Conservation (phyloP, 2,797 vertebrate genomes). For the Prunella strophiata region DNA sequence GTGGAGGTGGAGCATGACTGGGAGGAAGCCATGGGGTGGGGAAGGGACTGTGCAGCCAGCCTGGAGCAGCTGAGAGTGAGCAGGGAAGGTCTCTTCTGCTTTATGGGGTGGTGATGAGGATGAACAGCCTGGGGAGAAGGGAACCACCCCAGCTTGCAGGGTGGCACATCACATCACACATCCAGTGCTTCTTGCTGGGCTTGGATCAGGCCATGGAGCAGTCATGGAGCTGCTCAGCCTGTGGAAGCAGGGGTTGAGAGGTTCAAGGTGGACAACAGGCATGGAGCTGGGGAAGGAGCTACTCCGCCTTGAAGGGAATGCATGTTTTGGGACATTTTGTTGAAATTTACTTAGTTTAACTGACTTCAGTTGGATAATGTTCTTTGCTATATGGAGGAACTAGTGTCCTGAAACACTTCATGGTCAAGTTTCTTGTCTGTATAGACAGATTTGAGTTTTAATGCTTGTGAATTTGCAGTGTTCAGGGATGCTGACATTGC, state of each 20-base stretch:
- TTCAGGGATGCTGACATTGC: not conserved
- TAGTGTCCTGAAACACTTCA: not conserved
- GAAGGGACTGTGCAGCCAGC: not conserved
- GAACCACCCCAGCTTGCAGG: not conserved
- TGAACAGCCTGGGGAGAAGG: not conserved
- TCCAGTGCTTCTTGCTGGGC: not conserved
- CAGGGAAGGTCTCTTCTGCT: not conserved
- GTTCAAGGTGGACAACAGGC: not conserved
- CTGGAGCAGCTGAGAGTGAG: accelerated
- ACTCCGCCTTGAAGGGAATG: not conserved
- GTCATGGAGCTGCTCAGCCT: not conserved
- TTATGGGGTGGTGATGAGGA: accelerated
- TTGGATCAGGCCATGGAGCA: not conserved
- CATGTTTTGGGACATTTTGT: not conserved
- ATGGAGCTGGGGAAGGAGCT: not conserved
- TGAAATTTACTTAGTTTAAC: not conserved
- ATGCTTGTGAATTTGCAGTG: not conserved
- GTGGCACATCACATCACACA: not conserved
- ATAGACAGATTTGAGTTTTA: not conserved
- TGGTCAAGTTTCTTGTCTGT: accelerated
- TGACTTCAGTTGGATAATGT: not conserved
- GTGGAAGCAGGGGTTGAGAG: not conserved
- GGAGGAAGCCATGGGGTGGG: not conserved
- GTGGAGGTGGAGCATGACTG: not conserved
- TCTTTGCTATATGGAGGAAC: not conserved